phyloP scores from a whole-genome alignment of 2,113 vertebrate species.

The Geococcyx californianus region DNA sequence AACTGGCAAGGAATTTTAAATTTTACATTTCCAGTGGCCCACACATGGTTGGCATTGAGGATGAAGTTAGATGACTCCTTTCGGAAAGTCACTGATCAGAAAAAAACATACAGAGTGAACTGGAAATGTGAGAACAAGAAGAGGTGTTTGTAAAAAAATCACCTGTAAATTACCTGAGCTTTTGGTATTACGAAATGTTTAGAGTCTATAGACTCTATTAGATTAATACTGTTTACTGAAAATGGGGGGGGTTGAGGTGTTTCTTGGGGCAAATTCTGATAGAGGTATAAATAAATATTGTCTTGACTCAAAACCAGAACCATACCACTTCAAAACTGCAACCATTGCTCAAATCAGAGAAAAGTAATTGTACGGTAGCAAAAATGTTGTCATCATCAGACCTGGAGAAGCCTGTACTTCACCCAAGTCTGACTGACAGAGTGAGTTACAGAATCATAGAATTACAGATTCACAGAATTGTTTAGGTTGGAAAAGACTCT shows the following conservation, averaged over 20 bases:
- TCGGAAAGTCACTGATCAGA: not conserved
- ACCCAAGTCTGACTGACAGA: fast-evolving
- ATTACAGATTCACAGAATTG: no score
- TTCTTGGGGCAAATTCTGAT: not conserved
- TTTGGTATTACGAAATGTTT: not conserved
- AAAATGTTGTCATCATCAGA: not conserved
- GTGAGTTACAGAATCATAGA: not conserved
- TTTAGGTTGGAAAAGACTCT: no score
- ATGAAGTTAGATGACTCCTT: not conserved
- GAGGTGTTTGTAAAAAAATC: not conserved
- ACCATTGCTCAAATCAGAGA: not conserved
- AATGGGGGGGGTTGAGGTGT: not conserved
- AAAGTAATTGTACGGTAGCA: not conserved
- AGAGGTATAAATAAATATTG: not conserved
- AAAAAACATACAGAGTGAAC: not conserved
- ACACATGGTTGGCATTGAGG: not conserved
- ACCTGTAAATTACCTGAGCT: not conserved
- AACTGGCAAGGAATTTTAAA: not conserved
- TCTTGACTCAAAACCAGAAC: not conserved
- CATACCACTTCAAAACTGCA: not conserved
- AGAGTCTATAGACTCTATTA: not conserved
- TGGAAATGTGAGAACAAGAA: not conserved
- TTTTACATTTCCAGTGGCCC: not conserved
- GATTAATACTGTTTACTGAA: not conserved
- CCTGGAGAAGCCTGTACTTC: not conserved